Evolutionary conservation across 2,113 vertebrate genomes (phyloP), one percentile per base, ranked within the genome.

Genomic region (Chascanopsetta lugubris): DNA sequence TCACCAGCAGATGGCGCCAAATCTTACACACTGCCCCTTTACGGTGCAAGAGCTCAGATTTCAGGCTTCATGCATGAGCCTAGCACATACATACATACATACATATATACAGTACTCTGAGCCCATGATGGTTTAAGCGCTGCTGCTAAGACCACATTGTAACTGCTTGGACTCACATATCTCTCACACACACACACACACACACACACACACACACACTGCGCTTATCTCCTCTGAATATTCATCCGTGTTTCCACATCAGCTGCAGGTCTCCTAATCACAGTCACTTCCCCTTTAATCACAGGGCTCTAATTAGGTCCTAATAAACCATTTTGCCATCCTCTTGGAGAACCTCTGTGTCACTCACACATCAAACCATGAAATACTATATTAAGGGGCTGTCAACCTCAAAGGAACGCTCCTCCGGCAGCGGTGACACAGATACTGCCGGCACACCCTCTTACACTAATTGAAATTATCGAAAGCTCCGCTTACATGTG

Each of bases 271-370:
- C 84, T 90, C 72, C 85, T 91, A 92, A 92, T 92, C 91, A 92
- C 88, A 91, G 83, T 89, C 90, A 91, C 91, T 89, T 91, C 91
- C 90, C 85, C 87, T 91, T 92, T 92, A 93, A 93, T 92, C 90
- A 91, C 87, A 88, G 82, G 65, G 79, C 80, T 91, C 82, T 92
- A 91, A 93, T 93, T 93, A 91, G 74, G 81, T 89, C 89, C 89
- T 93, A 93, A 92, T 92, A 93, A 91, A 89, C 81, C 85, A 87
- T 89, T 92, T 90, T 88, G 82, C 80, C 83, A 87, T 89, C 86
- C 86, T 91, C 88, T 87, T 86, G 53, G 57, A 85, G 82, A 43
- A 69, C 77, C 78, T 70, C 72, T 68, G 74, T 90, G 90, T 92
- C 92, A 90, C 90, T 93, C 89, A 90, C 84, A 91, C 82, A 88